A percentile compares a stretch with the other conserved stretches of the same genome.
phyloP scores from a whole-genome alignment of 2,888 invertebrate species.

The Autographa pulchrina region DNA sequence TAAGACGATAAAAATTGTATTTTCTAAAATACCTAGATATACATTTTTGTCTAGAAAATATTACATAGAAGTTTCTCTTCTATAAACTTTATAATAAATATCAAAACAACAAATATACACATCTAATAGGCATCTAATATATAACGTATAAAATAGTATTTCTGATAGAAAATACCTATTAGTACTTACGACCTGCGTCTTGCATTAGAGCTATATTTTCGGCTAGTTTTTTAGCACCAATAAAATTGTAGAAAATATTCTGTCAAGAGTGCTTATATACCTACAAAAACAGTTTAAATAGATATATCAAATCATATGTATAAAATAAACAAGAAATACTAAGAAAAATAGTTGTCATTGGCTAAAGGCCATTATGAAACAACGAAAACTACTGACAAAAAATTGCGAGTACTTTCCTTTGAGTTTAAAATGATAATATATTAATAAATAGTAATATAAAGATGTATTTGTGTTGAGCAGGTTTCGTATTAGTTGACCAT shows the following conservation, averaged over 20 bases:
- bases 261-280: neutral
- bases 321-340: no score
- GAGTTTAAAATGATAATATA: neutral
- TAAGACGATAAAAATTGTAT: neutral
- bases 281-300: no score
- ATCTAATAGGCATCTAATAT: neutral
- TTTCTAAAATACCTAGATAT: neutral
- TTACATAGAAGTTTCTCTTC: neutral
- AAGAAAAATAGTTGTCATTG: no score
- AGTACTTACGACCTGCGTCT: neutral
- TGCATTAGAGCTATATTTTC: neutral
- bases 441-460: slow-evolving; percentile 20
- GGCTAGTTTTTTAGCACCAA: neutral
- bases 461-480: slow-evolving; percentile 27
- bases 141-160: neutral
- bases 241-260: neutral
- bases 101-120: neutral
- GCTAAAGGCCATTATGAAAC: no score
- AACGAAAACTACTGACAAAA: no score
- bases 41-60: neutral
- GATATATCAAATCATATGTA: no score
- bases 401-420: no score
- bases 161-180: neutral
- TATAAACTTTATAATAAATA: neutral
- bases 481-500: slow-evolving; percentile 80